phyloP scores from a whole-genome alignment of 2,113 vertebrate species.

The cat (Felis catus) region F.catus_Fca126_mat1.0 CM031417.1:97120501-97121000 shows the following conservation, averaged over 20 bases:
- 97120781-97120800: not conserved
- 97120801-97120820: not conserved
- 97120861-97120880: not conserved
- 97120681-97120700: slow-evolving; percentile 47
- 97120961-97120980: accelerated
- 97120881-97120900: not conserved
- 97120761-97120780: not conserved
- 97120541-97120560: not conserved
- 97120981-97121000: not conserved
- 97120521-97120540: not conserved
- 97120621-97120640: not conserved
- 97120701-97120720: slow-evolving; percentile 24
- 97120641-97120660: not conserved
- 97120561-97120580: not conserved
- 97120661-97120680: slow-evolving; percentile 6
- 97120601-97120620: not conserved
- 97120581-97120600: not conserved
- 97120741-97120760: not conserved
- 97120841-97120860: not conserved
- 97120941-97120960: too few species aligned
- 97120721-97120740: not conserved
- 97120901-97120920: not conserved
- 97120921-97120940: not conserved
- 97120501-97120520: too few species aligned
- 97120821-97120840: not conserved